Conservation (phyloP, 37 sponge, comb jelly and placozoan genomes). For the Ianthella basta region DNA sequence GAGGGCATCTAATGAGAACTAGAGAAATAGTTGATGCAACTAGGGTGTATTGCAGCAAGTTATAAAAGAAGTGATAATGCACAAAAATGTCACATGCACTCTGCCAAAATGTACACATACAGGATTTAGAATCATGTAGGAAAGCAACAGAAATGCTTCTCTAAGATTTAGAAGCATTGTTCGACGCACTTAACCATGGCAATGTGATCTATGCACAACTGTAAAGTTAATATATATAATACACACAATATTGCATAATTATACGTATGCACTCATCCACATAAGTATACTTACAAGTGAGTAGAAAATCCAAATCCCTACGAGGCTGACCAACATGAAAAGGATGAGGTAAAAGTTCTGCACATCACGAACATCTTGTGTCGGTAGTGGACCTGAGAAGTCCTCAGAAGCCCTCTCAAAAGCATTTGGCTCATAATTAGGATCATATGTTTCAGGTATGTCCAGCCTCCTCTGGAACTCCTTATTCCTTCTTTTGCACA, state of each 20-base stretch:
- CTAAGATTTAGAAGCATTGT: too few relatives aligned
- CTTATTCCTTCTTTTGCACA: not conserved
- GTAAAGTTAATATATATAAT: not conserved
- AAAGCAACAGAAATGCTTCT: too few relatives aligned
- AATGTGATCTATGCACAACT: too few relatives aligned
- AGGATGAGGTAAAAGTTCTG: conserved; percentile 21
- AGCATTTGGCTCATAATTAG: not conserved
- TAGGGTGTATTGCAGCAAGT: too few relatives aligned
- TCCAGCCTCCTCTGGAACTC: not conserved
- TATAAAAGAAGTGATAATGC: too few relatives aligned
- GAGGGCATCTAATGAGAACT: too few relatives aligned
- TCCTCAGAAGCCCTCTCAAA: conserved; percentile 20
- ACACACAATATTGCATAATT: not conserved
- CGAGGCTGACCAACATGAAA: not conserved
- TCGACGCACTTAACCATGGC: too few relatives aligned
- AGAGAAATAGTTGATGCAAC: too few relatives aligned
- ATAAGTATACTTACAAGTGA: not conserved
- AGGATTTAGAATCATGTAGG: too few relatives aligned
- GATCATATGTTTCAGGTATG: not conserved
- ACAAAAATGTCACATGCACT: too few relatives aligned
- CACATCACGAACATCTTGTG: conserved; percentile 25
- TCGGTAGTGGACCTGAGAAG: not conserved
- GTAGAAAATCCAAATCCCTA: conserved; percentile 6
- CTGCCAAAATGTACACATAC: too few relatives aligned
- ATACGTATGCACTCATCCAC: not conserved